Conservation (phyloP, 2,797 vertebrate species). For the Diglossa cyanea region DNA sequence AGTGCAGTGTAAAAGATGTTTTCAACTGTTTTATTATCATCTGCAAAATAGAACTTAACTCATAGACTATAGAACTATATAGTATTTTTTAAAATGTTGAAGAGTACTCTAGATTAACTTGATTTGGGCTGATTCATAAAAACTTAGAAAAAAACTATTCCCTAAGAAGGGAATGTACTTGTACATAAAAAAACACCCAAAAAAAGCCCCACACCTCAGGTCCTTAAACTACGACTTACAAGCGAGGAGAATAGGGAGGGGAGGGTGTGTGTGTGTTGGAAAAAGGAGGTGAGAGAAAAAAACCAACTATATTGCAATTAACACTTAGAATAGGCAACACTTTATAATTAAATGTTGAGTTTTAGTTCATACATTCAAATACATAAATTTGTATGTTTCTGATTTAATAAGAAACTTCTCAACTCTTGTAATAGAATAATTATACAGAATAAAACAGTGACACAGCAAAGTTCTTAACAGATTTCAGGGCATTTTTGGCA, state of each 20-base stretch:
- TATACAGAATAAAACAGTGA: not conserved
- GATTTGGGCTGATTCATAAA: not conserved
- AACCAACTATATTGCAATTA: not conserved
- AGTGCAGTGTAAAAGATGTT: not conserved
- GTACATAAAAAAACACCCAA: not conserved
- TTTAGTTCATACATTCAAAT: not conserved
- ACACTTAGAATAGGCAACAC: not conserved
- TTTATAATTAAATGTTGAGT: not conserved
- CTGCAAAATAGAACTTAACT: not conserved
- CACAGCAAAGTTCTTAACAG: not conserved
- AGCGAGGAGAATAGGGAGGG: not conserved
- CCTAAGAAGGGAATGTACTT: not conserved
- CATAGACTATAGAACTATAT: fast-evolving
- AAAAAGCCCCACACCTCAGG: not conserved
- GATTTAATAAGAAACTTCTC: not conserved
- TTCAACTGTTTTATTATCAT: not conserved
- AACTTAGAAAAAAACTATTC: not conserved
- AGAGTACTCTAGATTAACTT: not conserved
- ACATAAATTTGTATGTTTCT: not conserved
- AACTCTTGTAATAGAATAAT: not conserved
- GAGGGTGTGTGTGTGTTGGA: not conserved
- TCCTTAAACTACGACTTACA: not conserved
- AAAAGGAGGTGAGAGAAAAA: not conserved
- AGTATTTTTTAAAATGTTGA: not conserved
- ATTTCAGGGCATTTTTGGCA: not conserved